phyloP scores from a whole-genome alignment of 2,888 invertebrate genomes.

The Trachelus iudaicus region DNA sequence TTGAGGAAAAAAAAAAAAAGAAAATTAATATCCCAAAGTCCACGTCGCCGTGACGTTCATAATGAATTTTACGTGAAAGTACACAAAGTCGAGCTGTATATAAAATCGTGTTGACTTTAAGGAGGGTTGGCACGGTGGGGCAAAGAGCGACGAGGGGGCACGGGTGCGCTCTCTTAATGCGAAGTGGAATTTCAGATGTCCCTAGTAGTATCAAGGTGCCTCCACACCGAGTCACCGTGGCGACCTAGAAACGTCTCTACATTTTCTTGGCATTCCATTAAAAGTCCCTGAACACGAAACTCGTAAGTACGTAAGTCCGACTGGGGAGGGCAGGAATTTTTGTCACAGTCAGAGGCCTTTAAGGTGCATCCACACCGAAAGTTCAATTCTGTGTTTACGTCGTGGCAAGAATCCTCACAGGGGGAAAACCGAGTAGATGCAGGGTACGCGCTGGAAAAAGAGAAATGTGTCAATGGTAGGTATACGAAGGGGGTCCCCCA shows the following conservation, averaged over 20 bases:
- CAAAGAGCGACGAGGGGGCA: background rate
- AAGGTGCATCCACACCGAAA: constrained; percentile 27
- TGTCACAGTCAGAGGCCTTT: background rate
- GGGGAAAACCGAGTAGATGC: background rate
- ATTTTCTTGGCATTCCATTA: background rate
- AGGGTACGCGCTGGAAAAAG: background rate
- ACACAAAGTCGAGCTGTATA: background rate
- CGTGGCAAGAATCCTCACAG: background rate
- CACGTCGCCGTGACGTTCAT: background rate
- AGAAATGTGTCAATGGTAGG: background rate
- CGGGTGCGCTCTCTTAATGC: constrained; percentile 16
- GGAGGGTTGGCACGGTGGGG: background rate
- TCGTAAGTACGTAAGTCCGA: background rate
- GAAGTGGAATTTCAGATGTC: constrained; percentile 31
- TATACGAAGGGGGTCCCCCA: background rate
- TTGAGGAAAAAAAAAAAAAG: background rate
- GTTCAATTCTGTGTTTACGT: background rate
- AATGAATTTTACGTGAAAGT: background rate
- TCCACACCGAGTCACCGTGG: background rate
- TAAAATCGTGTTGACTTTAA: background rate
- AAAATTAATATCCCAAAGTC: background rate
- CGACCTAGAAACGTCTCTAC: constrained; percentile 1
- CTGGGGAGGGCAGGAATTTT: background rate
- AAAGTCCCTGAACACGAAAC: background rate
- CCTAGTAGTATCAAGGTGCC: constrained; percentile 2